Base-by-base conservation (phyloP, 2,888 invertebrate species). In the Dynastes grantii region DNA sequence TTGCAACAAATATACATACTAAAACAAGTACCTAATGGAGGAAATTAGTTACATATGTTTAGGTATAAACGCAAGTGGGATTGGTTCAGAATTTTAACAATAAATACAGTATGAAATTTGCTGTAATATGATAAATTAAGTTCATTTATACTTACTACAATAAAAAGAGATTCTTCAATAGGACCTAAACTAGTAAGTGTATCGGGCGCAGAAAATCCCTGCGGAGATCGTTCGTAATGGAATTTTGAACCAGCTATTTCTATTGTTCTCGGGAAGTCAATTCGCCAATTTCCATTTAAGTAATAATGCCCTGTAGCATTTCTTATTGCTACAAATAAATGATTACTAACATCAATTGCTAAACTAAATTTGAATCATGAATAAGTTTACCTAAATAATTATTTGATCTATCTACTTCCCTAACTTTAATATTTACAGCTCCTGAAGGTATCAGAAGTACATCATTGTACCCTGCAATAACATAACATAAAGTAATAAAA, bases 271-370 rank as follows among this genome's bases (percentile, higher is more conserved):
- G 97, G 97, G 87, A 96, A 96, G 89, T 97, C 96, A 85, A 99
- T 97, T 86, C 95, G 93, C 94, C 97, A 98, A 87, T 97, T 95
- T 0, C 98, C 98, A 88, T 99, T 99, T 75, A 99, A 90, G 87
- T 97, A 97, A 88, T 95, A 99, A 83, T 95, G 92, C 2, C 95
- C 95, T 67, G 94, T 91, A 77, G 93, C 91, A 88, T 97, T 96
- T 82, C 97, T 92, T 70, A 98, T 91, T 4, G 98, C 98, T 94
- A 87, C n/a, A 87, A 88, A 80, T 49, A 78, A 11, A 55, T 11
- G 45, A 29, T 13, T 16, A 49, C 53, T 32, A 40, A 6, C 2
- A 32, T 64, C 1, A 45, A 45, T 9, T 1, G 2, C 11, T 9
- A 8, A 45, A 45, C 11, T 45, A 11, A 45, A 45, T 11, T 0